Evolutionary conservation across 2,113 vertebrate genomes (phyloP).

Genomic region (Misgurnus anguillicaudatus): DNA sequence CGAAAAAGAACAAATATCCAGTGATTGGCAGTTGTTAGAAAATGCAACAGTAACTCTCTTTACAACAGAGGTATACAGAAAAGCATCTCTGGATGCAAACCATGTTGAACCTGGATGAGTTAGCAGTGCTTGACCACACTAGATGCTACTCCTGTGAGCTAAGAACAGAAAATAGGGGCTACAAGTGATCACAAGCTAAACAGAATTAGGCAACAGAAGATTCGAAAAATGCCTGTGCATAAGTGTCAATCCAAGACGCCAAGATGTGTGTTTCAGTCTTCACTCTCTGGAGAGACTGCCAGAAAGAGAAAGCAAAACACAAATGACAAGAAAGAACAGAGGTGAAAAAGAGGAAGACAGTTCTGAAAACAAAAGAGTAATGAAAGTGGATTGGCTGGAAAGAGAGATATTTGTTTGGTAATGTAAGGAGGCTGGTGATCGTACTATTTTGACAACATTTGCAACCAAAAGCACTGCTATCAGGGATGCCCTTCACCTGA

Average conservation of each 20-base stretch:
- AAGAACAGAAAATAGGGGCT: no score
- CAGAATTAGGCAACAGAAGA: no score
- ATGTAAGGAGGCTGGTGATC: not conserved
- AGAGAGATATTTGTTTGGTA: constrained; percentile 21
- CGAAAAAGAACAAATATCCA: no score
- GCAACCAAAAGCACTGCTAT: not conserved
- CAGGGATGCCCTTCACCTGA: constrained; percentile 6
- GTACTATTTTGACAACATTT: not conserved
- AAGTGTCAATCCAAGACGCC: not conserved
- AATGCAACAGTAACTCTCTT: no score
- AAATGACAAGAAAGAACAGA: constrained; percentile 11
- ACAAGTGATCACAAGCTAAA: no score
- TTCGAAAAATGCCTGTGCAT: no score
- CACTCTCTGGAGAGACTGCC: constrained; percentile 10
- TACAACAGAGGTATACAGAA: no score
- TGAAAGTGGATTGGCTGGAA: not conserved
- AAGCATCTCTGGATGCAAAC: no score
- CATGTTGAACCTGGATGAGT: no score
- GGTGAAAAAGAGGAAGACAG: not conserved
- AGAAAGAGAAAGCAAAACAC: constrained; percentile 14
- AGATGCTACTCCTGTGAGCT: no score
- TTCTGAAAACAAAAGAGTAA: not conserved
- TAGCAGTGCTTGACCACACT: no score
- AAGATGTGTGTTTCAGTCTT: constrained; percentile 21
- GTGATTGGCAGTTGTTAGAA: no score